Evolutionary conservation across 2,113 vertebrate genomes (phyloP), one percentile per base, ranked within the genome.

Genomic region (Caracal caracal): DNA sequence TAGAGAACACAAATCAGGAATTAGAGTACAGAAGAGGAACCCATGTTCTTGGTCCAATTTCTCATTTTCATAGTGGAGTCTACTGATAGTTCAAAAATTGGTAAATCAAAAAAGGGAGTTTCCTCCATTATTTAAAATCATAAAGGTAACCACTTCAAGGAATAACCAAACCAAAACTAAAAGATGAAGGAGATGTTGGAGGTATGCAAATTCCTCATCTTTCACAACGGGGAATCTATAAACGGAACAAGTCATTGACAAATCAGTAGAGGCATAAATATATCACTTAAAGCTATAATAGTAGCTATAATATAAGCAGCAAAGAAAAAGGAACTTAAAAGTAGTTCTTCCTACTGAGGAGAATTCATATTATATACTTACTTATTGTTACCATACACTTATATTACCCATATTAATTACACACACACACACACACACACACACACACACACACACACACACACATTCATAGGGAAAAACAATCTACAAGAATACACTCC

Each of bases 241-340:
- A 71, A 63, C 5, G 76, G 70, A 95, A 53, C 10, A 6, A 51
- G 35, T 28, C 33, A 20, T 16, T 35, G 40, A 82, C 13, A 65
- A 70, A 37, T 78, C 8, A 86, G 51, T 19, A 95, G 15, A 91
- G 43, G 78, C 73, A 86, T 20, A 92, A 90, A 61, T 24, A 80
- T 10, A 51, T 79, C 19, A 91, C 61, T 53, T 92, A 92, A 86
- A 37, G 24, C n/a, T 51, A 9, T 24, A 51, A 53, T 20, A 75
- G 56, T 40, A 80, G 66, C 19, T 66, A 20, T 20, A 33, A 66
- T 4, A 90, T 35, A 76, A 82, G n/a, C 15, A 82, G 16, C 28
- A 84, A 84, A 75, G 22, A 82, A 90, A 84, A 83, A 49, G 47
- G 63, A 95, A 83, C 47, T 90, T 84, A 26, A 84, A 90, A 90